Percentiles rank a stretch among this genome's conserved stretches.
phyloP scores from a whole-genome alignment of 1,140 invertebrate species.

The Olivierus martensii region DNA sequence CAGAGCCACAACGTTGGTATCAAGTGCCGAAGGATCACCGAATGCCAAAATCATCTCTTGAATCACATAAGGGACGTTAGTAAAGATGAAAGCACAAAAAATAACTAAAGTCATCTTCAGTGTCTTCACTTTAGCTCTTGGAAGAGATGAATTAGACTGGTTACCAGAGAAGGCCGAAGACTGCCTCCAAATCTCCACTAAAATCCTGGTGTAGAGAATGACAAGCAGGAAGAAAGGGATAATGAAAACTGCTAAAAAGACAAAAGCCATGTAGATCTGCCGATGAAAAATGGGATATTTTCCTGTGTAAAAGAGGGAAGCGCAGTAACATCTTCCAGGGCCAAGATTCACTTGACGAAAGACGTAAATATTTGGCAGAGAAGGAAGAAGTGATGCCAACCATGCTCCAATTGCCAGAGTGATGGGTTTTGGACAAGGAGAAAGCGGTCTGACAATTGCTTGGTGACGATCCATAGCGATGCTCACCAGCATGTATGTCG shows the following conservation, averaged over 20 bases:
- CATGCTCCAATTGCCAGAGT: conserved; percentile 6
- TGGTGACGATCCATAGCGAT: conserved; percentile 34
- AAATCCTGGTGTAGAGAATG: conserved; percentile 4
- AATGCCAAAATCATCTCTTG: conserved; percentile 25
- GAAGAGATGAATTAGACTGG: conserved; percentile 23
- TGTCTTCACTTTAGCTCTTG: conserved; percentile 32
- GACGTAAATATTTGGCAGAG: conserved; percentile 8
- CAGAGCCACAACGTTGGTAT: neutral
- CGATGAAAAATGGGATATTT: neutral
- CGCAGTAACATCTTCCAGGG: neutral
- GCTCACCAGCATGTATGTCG: conserved; percentile 32
- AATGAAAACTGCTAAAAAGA: conserved; percentile 11
- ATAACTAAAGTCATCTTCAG: conserved; percentile 33
- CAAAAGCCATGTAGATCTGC: conserved; percentile 11
- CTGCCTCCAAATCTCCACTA: conserved; percentile 5
- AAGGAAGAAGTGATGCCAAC: conserved; percentile 8
- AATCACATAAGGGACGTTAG: conserved; percentile 29
- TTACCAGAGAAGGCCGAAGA: conserved; percentile 6
- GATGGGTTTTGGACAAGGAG: conserved; percentile 1
- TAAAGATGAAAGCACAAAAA: conserved; percentile 27
- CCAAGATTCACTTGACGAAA: conserved; percentile 4
- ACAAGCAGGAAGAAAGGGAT: conserved; percentile 8
- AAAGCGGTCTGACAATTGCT: conserved; percentile 30
- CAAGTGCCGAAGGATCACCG: neutral
- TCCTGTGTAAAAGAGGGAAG: conserved; percentile 12